Conservation (phyloP, 2,113 vertebrate genomes). For the Cervus canadensis region DNA sequence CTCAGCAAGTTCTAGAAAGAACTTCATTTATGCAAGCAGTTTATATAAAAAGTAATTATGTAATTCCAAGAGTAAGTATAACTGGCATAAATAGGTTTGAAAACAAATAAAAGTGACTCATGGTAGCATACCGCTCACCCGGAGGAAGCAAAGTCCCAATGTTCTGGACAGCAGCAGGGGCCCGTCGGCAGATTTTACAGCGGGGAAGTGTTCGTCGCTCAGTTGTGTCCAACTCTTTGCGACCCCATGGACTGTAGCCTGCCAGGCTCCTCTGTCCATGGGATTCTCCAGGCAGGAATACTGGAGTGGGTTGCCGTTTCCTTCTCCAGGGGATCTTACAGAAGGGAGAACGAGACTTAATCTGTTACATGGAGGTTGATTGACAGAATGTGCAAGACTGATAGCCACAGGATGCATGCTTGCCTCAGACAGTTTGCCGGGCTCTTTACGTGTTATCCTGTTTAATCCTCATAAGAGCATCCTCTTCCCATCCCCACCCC, state of each 20-base stretch:
- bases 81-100: background rate
- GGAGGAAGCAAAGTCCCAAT: background rate
- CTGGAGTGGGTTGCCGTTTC: background rate
- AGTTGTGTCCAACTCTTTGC: background rate
- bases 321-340: background rate
- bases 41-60: background rate
- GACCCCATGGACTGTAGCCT: background rate
- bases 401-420: background rate
- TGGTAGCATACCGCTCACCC: fast-evolving
- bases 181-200: background rate
- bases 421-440: background rate
- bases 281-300: background rate
- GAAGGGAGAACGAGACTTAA: fast-evolving
- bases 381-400: fast-evolving
- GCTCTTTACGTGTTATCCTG: fast-evolving
- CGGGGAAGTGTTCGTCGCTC: background rate
- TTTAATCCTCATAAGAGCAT: background rate
- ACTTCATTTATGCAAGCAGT: background rate
- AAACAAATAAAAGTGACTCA: background rate
- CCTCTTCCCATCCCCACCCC: background rate
- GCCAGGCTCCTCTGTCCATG: background rate
- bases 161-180: background rate
- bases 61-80: background rate
- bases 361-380: fast-evolving
- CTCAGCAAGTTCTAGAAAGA: background rate